Evolutionary conservation across 2,797 vertebrate species (phyloP).

Genomic region (Cynopterus sphinx): DNA sequence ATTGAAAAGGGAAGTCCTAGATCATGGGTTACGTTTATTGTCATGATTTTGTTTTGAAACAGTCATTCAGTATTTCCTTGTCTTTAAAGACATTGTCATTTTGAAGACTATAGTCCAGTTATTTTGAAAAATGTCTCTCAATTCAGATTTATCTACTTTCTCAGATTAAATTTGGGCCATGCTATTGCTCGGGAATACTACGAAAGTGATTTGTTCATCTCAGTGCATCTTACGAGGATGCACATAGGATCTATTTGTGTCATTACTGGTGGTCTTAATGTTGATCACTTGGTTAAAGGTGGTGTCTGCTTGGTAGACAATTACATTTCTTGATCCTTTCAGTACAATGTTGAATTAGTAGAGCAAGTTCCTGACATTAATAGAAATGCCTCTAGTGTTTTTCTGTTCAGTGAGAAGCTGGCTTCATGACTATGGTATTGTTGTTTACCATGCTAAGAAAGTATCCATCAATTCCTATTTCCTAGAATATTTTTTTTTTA

Average conservation of each 20-base stretch:
- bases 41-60: not conserved
- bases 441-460: not conserved
- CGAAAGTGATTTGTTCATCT: not conserved
- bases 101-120: not conserved
- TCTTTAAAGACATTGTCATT: not conserved
- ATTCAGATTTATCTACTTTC: not conserved
- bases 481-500: not conserved
- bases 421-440: not conserved
- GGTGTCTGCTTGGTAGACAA: not conserved
- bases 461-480: not conserved
- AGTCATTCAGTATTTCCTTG: not conserved
- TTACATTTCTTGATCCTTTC: not conserved
- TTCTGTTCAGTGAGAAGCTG: not conserved
- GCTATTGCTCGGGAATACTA: not conserved
- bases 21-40: not conserved
- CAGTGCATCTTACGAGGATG: not conserved
- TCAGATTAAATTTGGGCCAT: not conserved
- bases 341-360: not conserved
- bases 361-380: not conserved
- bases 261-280: not conserved
- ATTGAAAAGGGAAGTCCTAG: not conserved
- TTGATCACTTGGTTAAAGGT: not conserved
- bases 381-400: not conserved
- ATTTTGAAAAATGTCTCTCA: not conserved
- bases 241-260: not conserved